Evolutionary conservation across 2,888 invertebrate genomes (phyloP).

Genomic region (Brachynemurus nebulosus): DNA sequence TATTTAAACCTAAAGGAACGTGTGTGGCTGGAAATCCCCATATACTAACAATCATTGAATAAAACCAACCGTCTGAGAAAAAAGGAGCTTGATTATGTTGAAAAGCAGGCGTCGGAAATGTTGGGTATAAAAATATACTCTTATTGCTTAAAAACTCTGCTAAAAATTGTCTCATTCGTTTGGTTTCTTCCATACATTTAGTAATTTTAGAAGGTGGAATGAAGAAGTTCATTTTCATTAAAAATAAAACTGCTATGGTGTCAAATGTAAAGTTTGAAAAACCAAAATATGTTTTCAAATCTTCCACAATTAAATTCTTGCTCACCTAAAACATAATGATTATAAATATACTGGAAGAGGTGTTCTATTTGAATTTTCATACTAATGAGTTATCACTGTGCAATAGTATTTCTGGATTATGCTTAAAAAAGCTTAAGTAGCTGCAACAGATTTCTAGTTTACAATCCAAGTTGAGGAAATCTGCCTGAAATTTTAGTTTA

Average conservation of each 20-base stretch:
- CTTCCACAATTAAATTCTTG: too few relatives aligned
- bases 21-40: background rate
- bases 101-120: background rate
- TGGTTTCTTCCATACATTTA: constrained; percentile 16
- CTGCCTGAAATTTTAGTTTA: too few relatives aligned
- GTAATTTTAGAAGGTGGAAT: constrained; percentile 26
- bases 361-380: too few relatives aligned
- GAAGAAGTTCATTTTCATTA: constrained; percentile 31
- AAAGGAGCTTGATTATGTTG: background rate
- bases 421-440: too few relatives aligned
- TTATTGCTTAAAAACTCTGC: background rate
- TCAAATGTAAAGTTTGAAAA: constrained; percentile 34
- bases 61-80: background rate
- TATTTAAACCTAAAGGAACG: background rate
- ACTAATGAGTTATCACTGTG: too few relatives aligned
- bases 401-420: too few relatives aligned
- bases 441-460: too few relatives aligned
- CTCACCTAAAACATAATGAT: too few relatives aligned
- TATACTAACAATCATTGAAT: background rate
- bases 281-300: constrained; percentile 23
- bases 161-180: too few relatives aligned
- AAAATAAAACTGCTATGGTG: constrained; percentile 34
- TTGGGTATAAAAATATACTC: background rate
- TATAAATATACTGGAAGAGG: too few relatives aligned
- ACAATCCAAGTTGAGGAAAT: too few relatives aligned